A percentile compares a stretch with the other conserved stretches of the same genome.
These are phyloP conservation scores for Aspidiotus rigidus DNA, from an alignment of 2,888 invertebrate species.

Conservation along the genomic window DNA sequence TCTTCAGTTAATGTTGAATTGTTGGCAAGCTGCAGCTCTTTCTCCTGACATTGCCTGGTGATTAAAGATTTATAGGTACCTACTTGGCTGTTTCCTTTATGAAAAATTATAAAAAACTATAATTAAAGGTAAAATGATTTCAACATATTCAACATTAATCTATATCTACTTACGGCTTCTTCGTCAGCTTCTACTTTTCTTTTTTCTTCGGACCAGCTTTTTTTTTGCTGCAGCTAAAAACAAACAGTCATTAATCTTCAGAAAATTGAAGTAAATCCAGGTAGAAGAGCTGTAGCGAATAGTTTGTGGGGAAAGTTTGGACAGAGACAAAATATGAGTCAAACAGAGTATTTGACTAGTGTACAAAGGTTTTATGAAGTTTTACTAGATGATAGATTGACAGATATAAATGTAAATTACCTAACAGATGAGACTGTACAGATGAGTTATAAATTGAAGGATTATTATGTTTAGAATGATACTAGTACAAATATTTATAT, in stretches of 20 bases:
- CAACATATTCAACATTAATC: conserved; percentile 1
- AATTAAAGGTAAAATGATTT: background rate
- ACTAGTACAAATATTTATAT: too few species aligned
- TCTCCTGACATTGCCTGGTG: background rate
- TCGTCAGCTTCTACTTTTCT: background rate
- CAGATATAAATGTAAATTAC: too few species aligned
- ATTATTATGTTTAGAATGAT: too few species aligned
- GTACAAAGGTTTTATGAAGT: too few species aligned
- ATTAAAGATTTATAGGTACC: background rate
- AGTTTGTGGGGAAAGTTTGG: too few species aligned
- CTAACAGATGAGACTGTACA: too few species aligned
- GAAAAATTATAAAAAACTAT: conserved; percentile 1
- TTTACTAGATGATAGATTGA: too few species aligned
- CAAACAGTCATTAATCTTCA: background rate
- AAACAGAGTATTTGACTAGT: too few species aligned
- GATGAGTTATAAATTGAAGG: too few species aligned
- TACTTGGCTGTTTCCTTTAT: background rate
- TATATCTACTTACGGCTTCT: background rate
- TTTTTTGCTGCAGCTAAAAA: background rate
- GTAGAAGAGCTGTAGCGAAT: too few species aligned
- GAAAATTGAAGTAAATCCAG: too few species aligned
- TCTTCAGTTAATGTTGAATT: background rate
- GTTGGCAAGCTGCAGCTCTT: background rate
- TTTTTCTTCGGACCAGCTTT: background rate
- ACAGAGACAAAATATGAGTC: too few species aligned